These are phyloP conservation scores for Erebia epiphron DNA, from an alignment of 2,888 invertebrate genomes.

Conservation along the genomic window DNA sequence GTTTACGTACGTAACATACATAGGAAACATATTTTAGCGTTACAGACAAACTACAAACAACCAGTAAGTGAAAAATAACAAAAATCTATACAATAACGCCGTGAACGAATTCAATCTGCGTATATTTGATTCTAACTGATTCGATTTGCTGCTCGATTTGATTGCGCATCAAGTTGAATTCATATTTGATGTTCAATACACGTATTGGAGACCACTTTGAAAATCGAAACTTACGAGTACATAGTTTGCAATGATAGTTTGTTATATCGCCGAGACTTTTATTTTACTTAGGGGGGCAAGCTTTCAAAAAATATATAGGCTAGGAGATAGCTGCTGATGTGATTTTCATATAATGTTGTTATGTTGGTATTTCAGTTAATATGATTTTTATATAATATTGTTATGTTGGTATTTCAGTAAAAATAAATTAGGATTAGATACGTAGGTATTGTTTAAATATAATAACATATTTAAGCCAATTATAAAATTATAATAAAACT, in stretches of 20 bases:
- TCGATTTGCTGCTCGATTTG: slow-evolving; percentile 37
- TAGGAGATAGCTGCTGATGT: too few species aligned
- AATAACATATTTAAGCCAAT: too few species aligned
- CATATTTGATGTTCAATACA: slow-evolving; percentile 31
- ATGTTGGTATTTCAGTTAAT: too few species aligned
- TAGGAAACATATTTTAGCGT: neutral
- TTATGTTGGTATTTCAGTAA: too few species aligned
- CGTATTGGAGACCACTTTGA: slow-evolving; percentile 8
- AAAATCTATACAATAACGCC: slow-evolving; percentile 27
- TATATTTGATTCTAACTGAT: slow-evolving; percentile 37
- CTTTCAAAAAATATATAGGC: too few species aligned
- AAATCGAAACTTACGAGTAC: neutral
- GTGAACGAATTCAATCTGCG: slow-evolving; percentile 35
- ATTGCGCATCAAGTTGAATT: slow-evolving; percentile 36
- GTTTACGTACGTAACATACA: neutral
- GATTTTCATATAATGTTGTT: too few species aligned
- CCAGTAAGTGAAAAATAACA: slow-evolving; percentile 1
- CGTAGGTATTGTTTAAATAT: too few species aligned
- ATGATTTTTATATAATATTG: too few species aligned
- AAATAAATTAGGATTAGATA: too few species aligned
- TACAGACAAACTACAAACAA: neutral
- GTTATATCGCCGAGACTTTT: neutral
- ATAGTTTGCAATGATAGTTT: too few species aligned
- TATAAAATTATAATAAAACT: too few species aligned
- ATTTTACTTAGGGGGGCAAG: neutral